Evolutionary conservation across 2,888 invertebrate species (phyloP).

Genomic region (Lycaena phlaeas): DNA sequence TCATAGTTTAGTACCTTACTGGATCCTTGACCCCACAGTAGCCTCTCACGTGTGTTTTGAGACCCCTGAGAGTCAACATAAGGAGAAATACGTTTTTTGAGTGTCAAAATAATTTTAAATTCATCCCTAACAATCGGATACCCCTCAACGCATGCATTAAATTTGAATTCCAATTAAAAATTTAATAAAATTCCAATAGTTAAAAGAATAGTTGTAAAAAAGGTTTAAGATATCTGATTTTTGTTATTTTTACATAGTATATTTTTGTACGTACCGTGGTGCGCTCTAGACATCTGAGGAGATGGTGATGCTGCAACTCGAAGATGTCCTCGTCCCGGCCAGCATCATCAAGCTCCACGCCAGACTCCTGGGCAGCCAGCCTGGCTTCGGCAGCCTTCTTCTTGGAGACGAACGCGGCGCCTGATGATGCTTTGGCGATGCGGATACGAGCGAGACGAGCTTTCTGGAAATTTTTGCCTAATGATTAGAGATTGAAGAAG

Average conservation of each 20-base stretch:
- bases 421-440: constrained; percentile 98
- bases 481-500: no score
- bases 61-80: constrained; percentile 8
- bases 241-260: no score
- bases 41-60: constrained; percentile 8
- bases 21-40: constrained; percentile 8
- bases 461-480: constrained; percentile 82
- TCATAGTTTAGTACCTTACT: constrained; percentile 8
- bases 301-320: constrained; percentile 98
- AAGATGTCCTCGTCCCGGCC: constrained; percentile 96
- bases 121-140: no score
- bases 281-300: constrained; percentile 96
- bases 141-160: no score
- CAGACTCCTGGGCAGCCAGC: constrained; percentile 93
- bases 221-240: not conserved
- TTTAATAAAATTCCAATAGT: not conserved
- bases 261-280: constrained; percentile 86
- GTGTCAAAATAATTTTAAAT: no score
- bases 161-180: no score
- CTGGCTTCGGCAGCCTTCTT: constrained; percentile 98
- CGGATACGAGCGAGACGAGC: constrained; percentile 97
- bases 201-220: no score
- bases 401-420: constrained; percentile 98
- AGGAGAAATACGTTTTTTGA: constrained; percentile 2
- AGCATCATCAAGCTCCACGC: constrained; percentile 91